Evolutionary conservation across 2,797 vertebrate genomes (phyloP), one percentile per base, ranked within the genome.

Genomic region (Sebastolobus alascanus): DNA sequence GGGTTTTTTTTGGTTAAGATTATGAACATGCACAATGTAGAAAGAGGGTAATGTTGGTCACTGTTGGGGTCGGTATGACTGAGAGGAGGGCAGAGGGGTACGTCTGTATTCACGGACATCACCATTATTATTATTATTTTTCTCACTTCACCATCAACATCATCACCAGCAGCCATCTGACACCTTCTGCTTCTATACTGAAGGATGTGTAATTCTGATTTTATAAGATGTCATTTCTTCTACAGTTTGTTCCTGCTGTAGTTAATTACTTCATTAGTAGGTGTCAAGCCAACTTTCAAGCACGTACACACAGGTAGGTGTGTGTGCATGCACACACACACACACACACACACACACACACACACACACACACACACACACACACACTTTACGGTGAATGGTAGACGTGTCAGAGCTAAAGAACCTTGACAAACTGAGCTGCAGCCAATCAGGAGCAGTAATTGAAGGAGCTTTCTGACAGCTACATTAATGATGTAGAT

Each of bases 351-450:
- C 64, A 74, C 50, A 61, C 70, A 7, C 60, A 20, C 58, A 33
- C 58, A 35, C 56, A 31, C 27, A 59, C 27, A 33, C 14, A 60
- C 31, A 6, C 22, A 18, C 20, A 69, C 69, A 71, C 56, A 73
- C 79, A 69, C 65, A 74, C 52, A 61, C 70, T 59, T 18, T 70
- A 59, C 2, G 52, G 70, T 79, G 71, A 75, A 80, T 87, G 35
- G 6, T 5, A 52, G 74, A 82, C 54, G 73, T 83, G 58, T 93
- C 89, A 86, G 46, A 55, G 55, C 68, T 93, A 91, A 94, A 93
- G 90, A 84, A 90, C 93, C 92, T 90, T 94, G 92, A 94, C 90
- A 93, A 94, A 92, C 82, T 89, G 92, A 92, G 90, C 79, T 75
- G 76, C 85, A 74, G 85, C 89, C 85, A 94, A 91, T 88, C 76